phyloP scores from a whole-genome alignment of 2,888 invertebrate species.

The Lamellibrachia satsuma region DNA sequence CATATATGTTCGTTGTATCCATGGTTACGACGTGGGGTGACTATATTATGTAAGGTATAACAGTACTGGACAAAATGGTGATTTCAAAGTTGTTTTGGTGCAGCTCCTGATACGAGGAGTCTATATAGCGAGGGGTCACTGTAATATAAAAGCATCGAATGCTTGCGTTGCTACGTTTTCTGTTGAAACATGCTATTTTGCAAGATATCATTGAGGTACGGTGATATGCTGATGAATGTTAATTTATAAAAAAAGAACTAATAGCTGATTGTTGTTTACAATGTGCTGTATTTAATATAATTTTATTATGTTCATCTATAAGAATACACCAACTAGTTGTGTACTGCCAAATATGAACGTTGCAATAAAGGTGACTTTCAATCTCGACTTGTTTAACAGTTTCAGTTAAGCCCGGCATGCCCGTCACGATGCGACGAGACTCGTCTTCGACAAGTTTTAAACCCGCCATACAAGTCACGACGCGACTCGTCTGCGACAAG shows the following conservation, averaged over 20 bases:
- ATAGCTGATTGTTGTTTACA: conserved; percentile 3
- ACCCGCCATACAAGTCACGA: neutral
- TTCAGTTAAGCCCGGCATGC: neutral
- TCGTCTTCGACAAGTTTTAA: neutral
- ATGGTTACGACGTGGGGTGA: too few relatives aligned
- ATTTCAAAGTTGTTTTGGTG: too few relatives aligned
- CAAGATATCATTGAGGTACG: neutral
- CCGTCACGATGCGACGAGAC: too few relatives aligned
- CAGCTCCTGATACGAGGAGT: too few relatives aligned
- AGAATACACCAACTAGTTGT: neutral
- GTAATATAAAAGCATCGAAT: neutral
- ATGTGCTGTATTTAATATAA: conserved; percentile 1
- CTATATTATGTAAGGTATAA: too few relatives aligned
- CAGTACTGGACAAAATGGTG: too few relatives aligned
- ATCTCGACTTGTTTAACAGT: neutral
- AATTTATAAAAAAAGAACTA: neutral
- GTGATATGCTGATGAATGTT: neutral
- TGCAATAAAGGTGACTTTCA: conserved; percentile 6
- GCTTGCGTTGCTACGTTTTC: neutral
- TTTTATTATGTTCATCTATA: neutral
- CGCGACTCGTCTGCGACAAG: too few relatives aligned
- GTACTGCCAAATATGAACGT: neutral
- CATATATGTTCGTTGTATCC: too few relatives aligned
- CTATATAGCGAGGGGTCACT: too few relatives aligned
- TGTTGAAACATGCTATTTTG: neutral